phyloP scores from a whole-genome alignment of 2,113 vertebrate species.

The Camarhynchus parvulus region DNA sequence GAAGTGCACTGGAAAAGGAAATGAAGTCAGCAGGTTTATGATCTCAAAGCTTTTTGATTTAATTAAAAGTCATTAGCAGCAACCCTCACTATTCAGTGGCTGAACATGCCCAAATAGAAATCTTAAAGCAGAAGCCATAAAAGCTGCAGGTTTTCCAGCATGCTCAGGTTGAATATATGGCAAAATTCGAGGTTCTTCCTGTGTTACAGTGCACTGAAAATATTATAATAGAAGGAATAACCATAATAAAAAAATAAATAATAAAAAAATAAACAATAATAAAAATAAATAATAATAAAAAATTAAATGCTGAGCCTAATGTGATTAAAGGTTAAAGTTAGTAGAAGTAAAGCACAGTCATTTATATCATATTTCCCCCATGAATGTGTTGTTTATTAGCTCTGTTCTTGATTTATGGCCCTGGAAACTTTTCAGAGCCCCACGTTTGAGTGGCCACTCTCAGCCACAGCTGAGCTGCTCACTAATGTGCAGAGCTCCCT shows the following conservation, averaged over 20 bases:
- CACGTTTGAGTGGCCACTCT: neutral
- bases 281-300: neutral
- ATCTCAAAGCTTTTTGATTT: slow-evolving; percentile 61
- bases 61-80: slow-evolving; percentile 66
- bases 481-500: slow-evolving; percentile 61
- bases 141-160: neutral
- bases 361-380: neutral
- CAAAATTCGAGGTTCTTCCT: neutral
- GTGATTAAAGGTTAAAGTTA: slow-evolving; percentile 11
- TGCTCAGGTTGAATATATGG: neutral
- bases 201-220: neutral
- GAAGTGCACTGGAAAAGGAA: slow-evolving; percentile 56
- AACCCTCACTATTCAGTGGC: slow-evolving; percentile 29
- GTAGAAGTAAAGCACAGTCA: neutral
- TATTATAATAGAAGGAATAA: neutral
- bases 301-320: slow-evolving; percentile 19
- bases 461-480: slow-evolving; percentile 57
- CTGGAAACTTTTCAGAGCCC: slow-evolving; percentile 43
- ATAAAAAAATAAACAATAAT: neutral
- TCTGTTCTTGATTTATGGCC: slow-evolving; percentile 63
- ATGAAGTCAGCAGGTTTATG: slow-evolving; percentile 55
- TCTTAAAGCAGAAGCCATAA: neutral
- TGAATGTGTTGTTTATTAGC: slow-evolving; percentile 1
- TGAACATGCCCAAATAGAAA: neutral
- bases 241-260: neutral